These are phyloP conservation scores for Elachura formosa DNA, from an alignment of 2,113 vertebrate species.

Conservation along the genomic window DNA sequence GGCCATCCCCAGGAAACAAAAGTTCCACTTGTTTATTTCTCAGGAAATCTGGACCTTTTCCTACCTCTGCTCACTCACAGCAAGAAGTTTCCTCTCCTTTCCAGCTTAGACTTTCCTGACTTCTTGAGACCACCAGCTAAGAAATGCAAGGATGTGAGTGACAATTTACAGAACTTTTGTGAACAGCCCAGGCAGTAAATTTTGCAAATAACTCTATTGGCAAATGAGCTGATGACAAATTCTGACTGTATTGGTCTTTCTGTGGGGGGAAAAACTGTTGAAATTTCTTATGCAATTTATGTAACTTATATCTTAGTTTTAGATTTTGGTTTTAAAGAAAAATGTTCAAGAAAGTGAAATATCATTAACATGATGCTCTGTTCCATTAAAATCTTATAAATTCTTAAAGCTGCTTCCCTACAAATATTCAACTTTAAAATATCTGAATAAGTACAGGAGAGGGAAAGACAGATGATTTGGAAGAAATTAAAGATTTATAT, in stretches of 20 bases:
- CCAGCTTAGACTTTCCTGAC: neutral
- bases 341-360: neutral
- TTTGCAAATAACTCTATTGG: neutral
- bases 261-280: accelerated
- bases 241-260: neutral
- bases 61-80: slow-evolving; percentile 61
- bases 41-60: slow-evolving; percentile 75
- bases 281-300: too few relatives aligned
- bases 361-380: neutral
- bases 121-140: neutral
- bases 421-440: neutral
- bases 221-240: neutral
- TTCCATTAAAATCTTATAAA: neutral
- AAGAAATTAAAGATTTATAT: neutral
- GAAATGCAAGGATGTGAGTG: neutral
- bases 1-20: slow-evolving; percentile 77
- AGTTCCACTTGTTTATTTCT: slow-evolving; percentile 76
- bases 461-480: neutral
- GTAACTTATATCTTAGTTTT: neutral
- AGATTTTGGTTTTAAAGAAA: neutral
- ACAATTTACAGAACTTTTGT: neutral
- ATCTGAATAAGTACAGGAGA: neutral
- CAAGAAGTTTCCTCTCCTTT: slow-evolving; percentile 55
- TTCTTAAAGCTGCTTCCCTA: neutral
- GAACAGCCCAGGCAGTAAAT: neutral